These are phyloP conservation scores for Colletes latitarsis DNA, from an alignment of 1,140 invertebrate species.

Conservation along the genomic window DNA sequence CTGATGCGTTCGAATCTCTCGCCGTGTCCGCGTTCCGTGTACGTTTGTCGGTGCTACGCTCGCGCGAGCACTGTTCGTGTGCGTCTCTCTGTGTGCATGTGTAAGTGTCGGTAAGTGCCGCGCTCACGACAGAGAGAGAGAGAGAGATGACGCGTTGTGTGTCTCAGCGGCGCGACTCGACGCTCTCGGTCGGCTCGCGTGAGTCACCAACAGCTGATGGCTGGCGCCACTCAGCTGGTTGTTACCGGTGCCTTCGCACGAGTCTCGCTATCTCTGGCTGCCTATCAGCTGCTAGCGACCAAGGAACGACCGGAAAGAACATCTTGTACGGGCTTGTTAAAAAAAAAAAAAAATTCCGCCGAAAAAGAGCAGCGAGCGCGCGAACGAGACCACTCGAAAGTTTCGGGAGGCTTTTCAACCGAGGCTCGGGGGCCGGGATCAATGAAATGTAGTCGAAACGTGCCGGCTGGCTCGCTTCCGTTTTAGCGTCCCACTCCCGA, in stretches of 20 bases:
- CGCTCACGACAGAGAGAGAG: no score
- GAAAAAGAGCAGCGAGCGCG: not conserved
- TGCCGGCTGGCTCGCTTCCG: not conserved
- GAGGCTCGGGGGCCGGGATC: not conserved
- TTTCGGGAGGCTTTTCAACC: not conserved
- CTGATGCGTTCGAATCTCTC: constrained; percentile 9
- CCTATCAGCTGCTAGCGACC: constrained; percentile 69
- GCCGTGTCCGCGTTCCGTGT: constrained; percentile 22
- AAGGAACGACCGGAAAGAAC: constrained; percentile 57
- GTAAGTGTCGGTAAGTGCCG: not conserved
- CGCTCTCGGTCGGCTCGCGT: constrained; percentile 64
- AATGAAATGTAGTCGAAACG: not conserved
- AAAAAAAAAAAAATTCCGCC: not conserved
- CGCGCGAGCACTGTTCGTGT: constrained; percentile 5
- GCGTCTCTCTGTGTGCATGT: constrained; percentile 35
- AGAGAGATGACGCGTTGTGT: constrained; percentile 11
- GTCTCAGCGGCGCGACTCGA: constrained; percentile 22
- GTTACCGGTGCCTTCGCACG: constrained; percentile 71
- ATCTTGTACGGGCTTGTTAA: not conserved
- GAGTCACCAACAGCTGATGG: constrained; percentile 79
- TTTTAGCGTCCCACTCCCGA: not conserved
- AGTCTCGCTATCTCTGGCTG: constrained; percentile 65
- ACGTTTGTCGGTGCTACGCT: constrained; percentile 5
- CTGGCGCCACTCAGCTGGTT: constrained; percentile 79
- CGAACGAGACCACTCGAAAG: not conserved